Conservation (phyloP, 2,113 vertebrate species). For the Geococcyx californianus region DNA sequence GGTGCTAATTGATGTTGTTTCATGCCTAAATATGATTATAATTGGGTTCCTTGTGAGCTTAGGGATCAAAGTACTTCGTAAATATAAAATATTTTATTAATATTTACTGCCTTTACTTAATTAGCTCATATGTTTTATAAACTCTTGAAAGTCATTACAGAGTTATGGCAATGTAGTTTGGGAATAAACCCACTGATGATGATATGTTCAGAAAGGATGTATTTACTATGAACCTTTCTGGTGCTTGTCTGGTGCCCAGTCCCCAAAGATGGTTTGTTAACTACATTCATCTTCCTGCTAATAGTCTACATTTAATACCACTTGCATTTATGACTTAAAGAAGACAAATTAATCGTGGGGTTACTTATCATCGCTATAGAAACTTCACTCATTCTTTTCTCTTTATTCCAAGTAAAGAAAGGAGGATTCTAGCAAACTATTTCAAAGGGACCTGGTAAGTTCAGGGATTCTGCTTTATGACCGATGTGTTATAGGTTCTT, state of each 20-base stretch:
- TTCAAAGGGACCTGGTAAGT: not conserved
- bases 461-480: not conserved
- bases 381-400: not conserved
- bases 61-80: not conserved
- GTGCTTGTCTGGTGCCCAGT: not conserved
- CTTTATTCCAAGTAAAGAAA: not conserved
- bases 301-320: not conserved
- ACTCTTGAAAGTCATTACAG: not conserved
- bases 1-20: not conserved
- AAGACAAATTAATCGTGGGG: not conserved
- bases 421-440: not conserved
- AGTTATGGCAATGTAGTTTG: not conserved
- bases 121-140: conserved; percentile 3
- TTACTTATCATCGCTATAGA: not conserved
- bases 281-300: not conserved
- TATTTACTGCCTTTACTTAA: conserved; percentile 15
- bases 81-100: conserved; percentile 6
- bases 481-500: not conserved
- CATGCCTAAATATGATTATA: not conserved
- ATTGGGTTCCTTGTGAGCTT: not conserved
- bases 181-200: not conserved
- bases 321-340: not conserved
- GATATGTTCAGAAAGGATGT: not conserved
- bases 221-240: not conserved
- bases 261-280: not conserved